These are phyloP conservation scores for Thecocarcelia acutangulata DNA, from an alignment of 2,888 invertebrate genomes.

Conservation along the genomic window DNA sequence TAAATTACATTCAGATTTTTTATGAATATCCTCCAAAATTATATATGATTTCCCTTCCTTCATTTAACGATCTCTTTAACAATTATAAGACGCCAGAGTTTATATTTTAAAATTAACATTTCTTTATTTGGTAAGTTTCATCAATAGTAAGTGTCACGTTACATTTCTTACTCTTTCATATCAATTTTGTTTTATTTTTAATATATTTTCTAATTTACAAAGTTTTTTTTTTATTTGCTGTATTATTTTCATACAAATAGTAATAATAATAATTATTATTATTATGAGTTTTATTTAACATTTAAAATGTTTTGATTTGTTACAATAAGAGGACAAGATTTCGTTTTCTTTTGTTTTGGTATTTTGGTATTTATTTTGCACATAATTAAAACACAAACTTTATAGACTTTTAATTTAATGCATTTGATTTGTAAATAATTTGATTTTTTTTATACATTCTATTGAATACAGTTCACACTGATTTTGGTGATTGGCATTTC, in stretches of 20 bases:
- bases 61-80: neutral
- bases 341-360: neutral
- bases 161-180: too few relatives aligned
- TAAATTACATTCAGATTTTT: too few relatives aligned
- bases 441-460: slow-evolving; percentile 8
- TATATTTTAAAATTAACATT: slow-evolving; percentile 71
- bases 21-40: too few relatives aligned
- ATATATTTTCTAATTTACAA: slow-evolving; percentile 48
- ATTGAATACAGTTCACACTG: too few relatives aligned
- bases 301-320: slow-evolving; percentile 64
- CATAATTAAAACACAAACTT: slow-evolving; percentile 46
- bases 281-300: slow-evolving; percentile 45
- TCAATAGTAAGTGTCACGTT: slow-evolving; percentile 51
- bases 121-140: slow-evolving; percentile 65
- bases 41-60: too few relatives aligned
- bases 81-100: neutral
- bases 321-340: slow-evolving; percentile 50
- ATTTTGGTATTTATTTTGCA: slow-evolving; percentile 8
- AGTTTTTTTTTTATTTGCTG: slow-evolving; percentile 2
- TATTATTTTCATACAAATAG: slow-evolving; percentile 30
- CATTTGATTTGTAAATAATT: slow-evolving; percentile 14
- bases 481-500: too few relatives aligned
- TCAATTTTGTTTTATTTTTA: slow-evolving; percentile 26
- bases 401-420: slow-evolving; percentile 1
- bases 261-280: too few relatives aligned